phyloP scores from a whole-genome alignment of 2,113 vertebrate species.

The Podilymbus podiceps region DNA sequence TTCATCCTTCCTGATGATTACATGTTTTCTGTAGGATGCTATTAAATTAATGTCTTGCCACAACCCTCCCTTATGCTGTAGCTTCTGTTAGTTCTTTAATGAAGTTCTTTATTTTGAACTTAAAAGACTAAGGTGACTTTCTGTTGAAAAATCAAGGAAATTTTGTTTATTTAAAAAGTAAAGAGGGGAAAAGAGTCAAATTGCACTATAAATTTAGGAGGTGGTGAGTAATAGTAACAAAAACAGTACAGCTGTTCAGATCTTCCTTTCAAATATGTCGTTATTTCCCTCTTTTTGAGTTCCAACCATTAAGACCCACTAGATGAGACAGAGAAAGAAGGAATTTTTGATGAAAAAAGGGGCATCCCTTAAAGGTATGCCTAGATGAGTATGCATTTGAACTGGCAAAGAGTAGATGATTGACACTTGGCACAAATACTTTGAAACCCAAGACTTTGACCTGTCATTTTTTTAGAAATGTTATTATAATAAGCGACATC shows the following conservation, averaged over 20 bases:
- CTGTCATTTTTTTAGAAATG: constrained; percentile 63
- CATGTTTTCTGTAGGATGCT: not conserved
- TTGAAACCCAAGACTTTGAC: constrained; percentile 59
- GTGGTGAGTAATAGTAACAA: not conserved
- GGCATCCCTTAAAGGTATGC: constrained; percentile 41
- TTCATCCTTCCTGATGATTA: not conserved
- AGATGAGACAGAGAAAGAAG: constrained; percentile 9
- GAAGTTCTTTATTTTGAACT: not conserved
- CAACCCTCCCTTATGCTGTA: not conserved
- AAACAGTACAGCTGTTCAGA: not conserved
- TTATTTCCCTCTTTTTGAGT: not conserved
- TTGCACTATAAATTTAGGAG: not conserved
- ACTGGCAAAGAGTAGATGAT: constrained; percentile 39
- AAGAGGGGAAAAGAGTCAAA: not conserved
- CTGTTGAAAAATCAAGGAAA: not conserved
- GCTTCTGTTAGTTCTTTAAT: constrained; percentile 5
- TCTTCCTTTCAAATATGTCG: constrained; percentile 15
- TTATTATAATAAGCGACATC: constrained; percentile 63
- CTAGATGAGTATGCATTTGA: constrained; percentile 40
- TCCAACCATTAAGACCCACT: not conserved
- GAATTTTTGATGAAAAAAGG: constrained; percentile 55
- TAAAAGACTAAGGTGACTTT: not conserved
- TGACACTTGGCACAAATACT: constrained; percentile 53
- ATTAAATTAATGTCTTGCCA: not conserved
- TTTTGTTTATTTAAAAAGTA: not conserved